Evolutionary conservation across 2,797 vertebrate genomes (phyloP), one percentile per base, ranked within the genome.

Genomic region (Lycodopsis pacificus): DNA sequence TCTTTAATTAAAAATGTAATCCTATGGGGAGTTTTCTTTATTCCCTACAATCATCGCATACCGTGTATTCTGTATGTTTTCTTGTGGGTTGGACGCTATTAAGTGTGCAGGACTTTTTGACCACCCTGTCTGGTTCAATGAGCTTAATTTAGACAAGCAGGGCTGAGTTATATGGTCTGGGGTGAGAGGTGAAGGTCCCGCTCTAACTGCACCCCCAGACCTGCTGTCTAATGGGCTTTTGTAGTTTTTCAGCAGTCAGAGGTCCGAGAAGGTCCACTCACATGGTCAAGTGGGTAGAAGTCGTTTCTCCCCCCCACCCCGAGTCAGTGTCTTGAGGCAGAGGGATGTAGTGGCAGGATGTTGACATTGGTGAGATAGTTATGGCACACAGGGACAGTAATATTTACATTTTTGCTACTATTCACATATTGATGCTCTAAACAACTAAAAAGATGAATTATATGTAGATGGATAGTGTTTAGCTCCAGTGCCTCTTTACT

Each of bases 211-310:
- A 80, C 72, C 62, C 20, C 72, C 15, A 80, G 70, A 77, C 66
- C 78, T 77, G 70, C 76, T 81, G 71, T 83, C 57, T 70, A 51
- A 59, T 22, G 57, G 59, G 79, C 40, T 44, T 34, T 57, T 5
- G 58, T 65, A 49, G 64, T 20, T 42, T 79, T 64, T 73, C 82
- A 80, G 80, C 71, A 76, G 68, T 65, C 64, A 66, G 36, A 44
- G 82, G 82, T 90, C 83, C 84, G 54, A 71, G 63, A 54, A 77
- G 88, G 82, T 92, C 88, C 90, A 81, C 82, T 69, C 76, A 86
- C 86, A 87, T 83, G 88, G 90, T 91, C 90, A 92, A 91, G 82
- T 86, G 80, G 76, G 59, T 13, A 76, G 69, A 81, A 82, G 76
- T 67, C 68, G 32, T 81, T 30, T 25, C 3, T 68, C 1, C 1